Conservation (phyloP, 2,113 vertebrate species). For the Oreamnos americanus region DNA sequence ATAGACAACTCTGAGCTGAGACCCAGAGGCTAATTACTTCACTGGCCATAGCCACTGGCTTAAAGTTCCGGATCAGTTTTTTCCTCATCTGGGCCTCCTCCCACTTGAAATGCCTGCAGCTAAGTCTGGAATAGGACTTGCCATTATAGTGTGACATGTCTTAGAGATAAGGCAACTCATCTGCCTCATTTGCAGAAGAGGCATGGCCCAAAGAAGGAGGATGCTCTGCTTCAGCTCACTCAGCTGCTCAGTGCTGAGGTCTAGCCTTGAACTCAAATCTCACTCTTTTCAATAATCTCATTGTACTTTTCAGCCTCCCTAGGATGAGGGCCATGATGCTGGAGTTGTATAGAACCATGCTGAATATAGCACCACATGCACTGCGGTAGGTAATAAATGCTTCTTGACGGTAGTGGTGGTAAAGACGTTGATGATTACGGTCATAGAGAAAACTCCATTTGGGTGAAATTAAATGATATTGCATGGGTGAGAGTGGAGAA, state of each 20-base stretch:
- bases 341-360: neutral
- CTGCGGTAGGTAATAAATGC: slow-evolving; percentile 47
- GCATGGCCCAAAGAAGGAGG: neutral
- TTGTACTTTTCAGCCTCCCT: neutral
- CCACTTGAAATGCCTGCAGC: neutral
- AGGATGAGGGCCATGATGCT: neutral
- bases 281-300: neutral
- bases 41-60: neutral
- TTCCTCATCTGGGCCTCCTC: neutral
- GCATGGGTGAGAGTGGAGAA: slow-evolving; percentile 44
- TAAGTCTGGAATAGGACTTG: neutral
- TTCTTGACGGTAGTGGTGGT: slow-evolving; percentile 27
- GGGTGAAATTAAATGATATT: slow-evolving; percentile 67
- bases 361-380: neutral
- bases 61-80: neutral
- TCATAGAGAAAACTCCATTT: slow-evolving; percentile 63
- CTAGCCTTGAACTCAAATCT: neutral
- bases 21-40: neutral
- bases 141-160: neutral
- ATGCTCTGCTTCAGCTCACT: neutral
- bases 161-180: neutral
- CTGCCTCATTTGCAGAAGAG: neutral
- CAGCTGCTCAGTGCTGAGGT: neutral
- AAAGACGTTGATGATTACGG: slow-evolving; percentile 61
- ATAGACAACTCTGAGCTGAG: neutral